Evolutionary conservation across 1,140 invertebrate genomes (phyloP), one percentile per base, ranked within the genome.

Genomic region (Laupala kohalensis): DNA sequence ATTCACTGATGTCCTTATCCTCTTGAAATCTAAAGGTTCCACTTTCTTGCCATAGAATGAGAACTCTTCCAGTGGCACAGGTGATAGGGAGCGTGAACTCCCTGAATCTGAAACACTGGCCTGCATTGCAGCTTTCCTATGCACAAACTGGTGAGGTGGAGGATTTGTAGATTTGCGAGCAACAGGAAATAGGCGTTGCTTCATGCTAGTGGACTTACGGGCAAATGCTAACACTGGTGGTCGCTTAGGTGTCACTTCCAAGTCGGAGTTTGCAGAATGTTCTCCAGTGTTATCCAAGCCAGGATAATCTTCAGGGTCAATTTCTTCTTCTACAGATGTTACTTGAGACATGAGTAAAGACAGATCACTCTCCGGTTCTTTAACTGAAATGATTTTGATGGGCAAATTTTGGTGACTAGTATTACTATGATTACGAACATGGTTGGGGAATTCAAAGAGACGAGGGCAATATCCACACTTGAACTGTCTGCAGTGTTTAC

Each of bases 131-230:
- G 4, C 23, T 27, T 30, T 68, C 26, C 15, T 6, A n/a, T n/a
- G 28, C n/a, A n/a, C n/a, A n/a, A n/a, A n/a, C 25, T 29, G 67
- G 6, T n/a, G 29, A 1, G 24, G 67, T 3, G 29, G 27, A 4
- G 67, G 67, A 30, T 30, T 70, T 27, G 69, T 70, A 0, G 69
- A 70, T 24, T 70, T 70, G 2, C 69, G 69, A 26, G 69, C 69
- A 19, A 70, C 69, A 6, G 37, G 6, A 13, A 30, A 27, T 13
- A 70, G 4, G 12, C 69, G 29, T 23, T 27, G 69, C 19, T 6
- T 27, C 26, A 63, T 13, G 19, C 62, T 71, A 13, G 71, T 71
- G 2, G 71, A 71, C 27, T 71, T 71, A 23, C 71, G 30, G 6
- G 71, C 71, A 28, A 53, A 53, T 19, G 9, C 37, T 13, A 53